Evolutionary conservation across 1,140 invertebrate species (phyloP), one percentile per base, ranked within the genome.

Genomic region (Danaus plexippus): DNA sequence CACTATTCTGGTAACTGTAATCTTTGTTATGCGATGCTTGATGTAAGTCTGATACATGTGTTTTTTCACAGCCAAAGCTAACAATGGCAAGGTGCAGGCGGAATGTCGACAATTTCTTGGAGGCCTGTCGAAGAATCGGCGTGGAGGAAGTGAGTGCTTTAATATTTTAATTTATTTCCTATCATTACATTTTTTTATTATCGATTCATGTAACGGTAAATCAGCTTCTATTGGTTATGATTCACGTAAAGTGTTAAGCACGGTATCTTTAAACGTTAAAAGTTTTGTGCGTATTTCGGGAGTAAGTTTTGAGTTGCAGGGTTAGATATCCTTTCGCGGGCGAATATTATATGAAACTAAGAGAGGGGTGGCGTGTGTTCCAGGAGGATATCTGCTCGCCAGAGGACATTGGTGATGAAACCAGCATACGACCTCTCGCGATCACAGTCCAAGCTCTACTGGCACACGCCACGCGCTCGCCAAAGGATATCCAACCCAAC

Each of bases 61-160:
- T 72, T 65, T 78, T 74, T 77, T 90, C 90, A 48, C 83, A 97
- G 96, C 96, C 96, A 47, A 97, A 97, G 82, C 86, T 98, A 57
- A 96, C 96, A 13, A 94, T 97, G 91, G 95, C 97, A 9, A 92
- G 97, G 73, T 97, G 96, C 89, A 90, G 96, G 72, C 90, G 95
- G 73, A 98, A 98, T 87, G 96, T 98, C 11, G 96, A 98, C 76
- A 98, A 98, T 87, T 98, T 98, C 77, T 87, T 98, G 61, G 95
- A 97, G 73, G 97, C 97, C 11, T 98, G 97, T 88, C 90, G 94
- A 57, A 94, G 92, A 80, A 96, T 98, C 67, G 97, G 97, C 43
- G 95, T 98, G 10, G 93, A 96, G 88, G 95, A 97, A 92, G 97
- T 98, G 88, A 92, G 92, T 90, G 52, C 22, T 32, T 32, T 32